phyloP scores from a whole-genome alignment of 2,113 vertebrate genomes.

The Petrocephalus microphthalmus region DNA sequence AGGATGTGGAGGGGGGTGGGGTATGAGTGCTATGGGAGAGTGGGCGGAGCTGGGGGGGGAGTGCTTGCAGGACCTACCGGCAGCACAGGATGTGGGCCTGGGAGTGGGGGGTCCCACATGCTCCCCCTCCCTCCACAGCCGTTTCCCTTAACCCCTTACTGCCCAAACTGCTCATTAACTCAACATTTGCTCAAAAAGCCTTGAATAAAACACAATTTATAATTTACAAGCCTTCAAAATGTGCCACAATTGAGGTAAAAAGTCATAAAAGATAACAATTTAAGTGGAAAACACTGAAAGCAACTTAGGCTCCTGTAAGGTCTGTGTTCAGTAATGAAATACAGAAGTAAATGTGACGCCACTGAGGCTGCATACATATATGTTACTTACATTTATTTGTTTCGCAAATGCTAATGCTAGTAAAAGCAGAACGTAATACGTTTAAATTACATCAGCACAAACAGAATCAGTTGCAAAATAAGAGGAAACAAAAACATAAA shows the following conservation, averaged over 20 bases:
- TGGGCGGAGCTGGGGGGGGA: constrained; percentile 24
- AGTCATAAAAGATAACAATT: not conserved
- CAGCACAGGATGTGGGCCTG: constrained; percentile 69
- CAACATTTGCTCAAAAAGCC: not conserved
- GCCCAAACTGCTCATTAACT: constrained; percentile 21
- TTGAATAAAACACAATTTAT: not conserved
- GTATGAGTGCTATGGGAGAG: constrained; percentile 40
- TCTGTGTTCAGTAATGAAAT: not conserved
- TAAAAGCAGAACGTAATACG: not conserved
- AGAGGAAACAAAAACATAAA: not conserved
- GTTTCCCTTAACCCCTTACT: constrained; percentile 54
- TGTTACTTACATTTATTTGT: not conserved
- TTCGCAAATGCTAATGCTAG: not conserved
- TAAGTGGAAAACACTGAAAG: not conserved
- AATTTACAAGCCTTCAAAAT: not conserved
- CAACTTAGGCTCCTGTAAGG: not conserved
- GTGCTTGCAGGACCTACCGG: constrained; percentile 55
- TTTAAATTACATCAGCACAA: not conserved
- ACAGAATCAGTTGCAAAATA: not conserved
- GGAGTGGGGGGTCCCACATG: constrained; percentile 46
- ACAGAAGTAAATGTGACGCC: not conserved
- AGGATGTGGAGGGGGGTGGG: constrained; percentile 3
- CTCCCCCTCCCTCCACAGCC: constrained; percentile 37
- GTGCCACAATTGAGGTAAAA: not conserved
- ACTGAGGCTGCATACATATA: not conserved